Conservation (phyloP, 2,888 invertebrate genomes). For the Ferdinandea cuprea region DNA sequence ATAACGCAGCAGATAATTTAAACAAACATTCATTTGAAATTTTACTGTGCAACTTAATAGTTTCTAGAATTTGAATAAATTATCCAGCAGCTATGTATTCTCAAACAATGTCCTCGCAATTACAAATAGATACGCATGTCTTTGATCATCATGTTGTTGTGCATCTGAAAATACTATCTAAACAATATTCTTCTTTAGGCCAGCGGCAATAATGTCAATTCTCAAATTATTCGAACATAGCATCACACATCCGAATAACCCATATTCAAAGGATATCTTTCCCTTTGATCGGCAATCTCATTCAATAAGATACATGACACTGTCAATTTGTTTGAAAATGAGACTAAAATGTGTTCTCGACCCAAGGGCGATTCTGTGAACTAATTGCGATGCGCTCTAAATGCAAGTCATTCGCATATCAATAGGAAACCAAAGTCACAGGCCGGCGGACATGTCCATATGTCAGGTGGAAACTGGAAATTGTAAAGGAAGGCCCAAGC, state of each 20-base stretch:
- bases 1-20: too few species aligned
- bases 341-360: constrained; percentile 16
- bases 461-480: constrained; percentile 36
- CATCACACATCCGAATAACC: neutral
- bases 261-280: constrained; percentile 7
- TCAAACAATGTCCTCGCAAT: too few species aligned
- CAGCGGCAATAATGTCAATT: neutral
- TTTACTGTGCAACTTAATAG: too few species aligned
- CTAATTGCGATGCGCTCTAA: constrained; percentile 15
- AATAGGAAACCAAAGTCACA: constrained; percentile 27
- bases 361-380: constrained; percentile 1
- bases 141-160: too few species aligned
- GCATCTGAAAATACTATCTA: too few species aligned
- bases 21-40: too few species aligned
- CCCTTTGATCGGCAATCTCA: constrained; percentile 13
- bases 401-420: constrained; percentile 29
- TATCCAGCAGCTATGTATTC: too few species aligned
- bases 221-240: neutral
- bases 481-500: constrained; percentile 6
- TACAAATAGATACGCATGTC: too few species aligned
- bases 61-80: too few species aligned
- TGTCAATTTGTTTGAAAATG: constrained; percentile 9
- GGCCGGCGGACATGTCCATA: constrained; percentile 33
- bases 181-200: neutral
- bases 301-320: constrained; percentile 8